Evolutionary conservation across 2,113 vertebrate genomes (phyloP).

Genomic region (Scalopus aquaticus): DNA sequence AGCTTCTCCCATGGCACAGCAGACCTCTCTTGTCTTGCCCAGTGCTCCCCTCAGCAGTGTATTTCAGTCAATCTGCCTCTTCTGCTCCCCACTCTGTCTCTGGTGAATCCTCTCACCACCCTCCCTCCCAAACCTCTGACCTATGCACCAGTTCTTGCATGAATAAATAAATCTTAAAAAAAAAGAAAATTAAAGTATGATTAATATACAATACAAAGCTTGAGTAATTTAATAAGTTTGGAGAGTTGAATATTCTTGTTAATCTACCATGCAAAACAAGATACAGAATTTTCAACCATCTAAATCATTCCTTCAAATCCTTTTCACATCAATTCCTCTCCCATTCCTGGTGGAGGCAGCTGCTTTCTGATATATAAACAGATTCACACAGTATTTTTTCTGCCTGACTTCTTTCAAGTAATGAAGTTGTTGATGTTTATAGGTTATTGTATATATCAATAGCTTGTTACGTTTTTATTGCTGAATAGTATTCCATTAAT

Average conservation of each 20-base stretch:
- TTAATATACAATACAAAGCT: neutral
- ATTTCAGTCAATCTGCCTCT: no score
- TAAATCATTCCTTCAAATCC: neutral
- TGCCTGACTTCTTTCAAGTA: neutral
- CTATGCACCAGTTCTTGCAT: no score
- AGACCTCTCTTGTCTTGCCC: no score
- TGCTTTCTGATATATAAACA: neutral
- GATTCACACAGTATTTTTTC: neutral
- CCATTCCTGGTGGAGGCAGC: neutral
- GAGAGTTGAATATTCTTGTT: neutral
- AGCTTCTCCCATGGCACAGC: no score
- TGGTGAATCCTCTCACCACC: no score
- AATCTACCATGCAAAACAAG: neutral
- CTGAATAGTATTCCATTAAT: neutral
- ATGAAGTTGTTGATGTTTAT: neutral
- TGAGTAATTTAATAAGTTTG: neutral
- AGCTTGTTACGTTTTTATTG: neutral
- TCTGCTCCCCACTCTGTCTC: no score
- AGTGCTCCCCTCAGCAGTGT: no score
- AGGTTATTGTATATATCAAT: neutral
- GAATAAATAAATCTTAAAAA: no score
- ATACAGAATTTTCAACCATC: neutral
- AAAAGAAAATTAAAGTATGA: neutral
- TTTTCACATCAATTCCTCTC: neutral
- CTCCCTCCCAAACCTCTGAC: no score